phyloP scores from a whole-genome alignment of 2,113 vertebrate genomes.

The Chloropsis hardwickii region DNA sequence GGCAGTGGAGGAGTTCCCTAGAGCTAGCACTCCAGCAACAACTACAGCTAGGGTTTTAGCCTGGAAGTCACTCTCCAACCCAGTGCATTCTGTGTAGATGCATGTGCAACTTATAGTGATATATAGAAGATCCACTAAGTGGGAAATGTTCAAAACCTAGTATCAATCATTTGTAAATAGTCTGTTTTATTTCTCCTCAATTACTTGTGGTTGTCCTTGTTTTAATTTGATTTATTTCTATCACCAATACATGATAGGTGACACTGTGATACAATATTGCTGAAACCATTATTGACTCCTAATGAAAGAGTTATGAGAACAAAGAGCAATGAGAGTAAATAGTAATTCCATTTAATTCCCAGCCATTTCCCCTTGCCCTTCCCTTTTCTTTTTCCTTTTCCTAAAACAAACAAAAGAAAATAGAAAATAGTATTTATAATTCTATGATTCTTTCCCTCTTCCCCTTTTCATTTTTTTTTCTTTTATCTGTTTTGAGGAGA shows the following conservation, averaged over 20 bases:
- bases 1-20: background rate
- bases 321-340: background rate
- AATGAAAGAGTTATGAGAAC: background rate
- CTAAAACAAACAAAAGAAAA: background rate
- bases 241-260: background rate
- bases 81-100: background rate
- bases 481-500: background rate
- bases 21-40: background rate
- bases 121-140: background rate
- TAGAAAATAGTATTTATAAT: background rate
- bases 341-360: background rate
- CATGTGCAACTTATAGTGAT: background rate
- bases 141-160: rapidly evolving
- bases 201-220: background rate
- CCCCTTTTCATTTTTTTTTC: background rate
- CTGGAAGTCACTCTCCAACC: background rate
- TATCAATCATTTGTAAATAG: background rate
- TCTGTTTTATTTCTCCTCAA: background rate
- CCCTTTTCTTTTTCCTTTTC: background rate
- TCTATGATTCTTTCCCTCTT: background rate
- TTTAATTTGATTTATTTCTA: background rate
- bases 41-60: background rate
- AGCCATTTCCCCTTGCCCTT: rapidly evolving
- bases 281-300: background rate
- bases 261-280: background rate